A percentile compares a stretch with the other conserved stretches of the same genome.
Evolutionary conservation across 2,888 invertebrate genomes (phyloP).

Genomic region (Netelia virgata): DNA sequence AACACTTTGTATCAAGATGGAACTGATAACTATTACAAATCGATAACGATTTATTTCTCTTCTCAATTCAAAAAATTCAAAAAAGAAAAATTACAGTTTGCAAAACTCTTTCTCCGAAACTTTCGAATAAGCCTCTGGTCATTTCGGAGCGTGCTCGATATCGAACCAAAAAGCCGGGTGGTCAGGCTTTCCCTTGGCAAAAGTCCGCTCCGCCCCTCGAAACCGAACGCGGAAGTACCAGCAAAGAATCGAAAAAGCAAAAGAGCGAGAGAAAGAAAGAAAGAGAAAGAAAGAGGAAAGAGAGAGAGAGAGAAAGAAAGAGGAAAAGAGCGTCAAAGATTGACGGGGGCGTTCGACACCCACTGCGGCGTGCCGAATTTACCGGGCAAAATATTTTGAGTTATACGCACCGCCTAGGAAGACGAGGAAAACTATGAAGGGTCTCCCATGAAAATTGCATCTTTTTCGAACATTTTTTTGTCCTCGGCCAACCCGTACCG

Average conservation of each 20-base stretch:
- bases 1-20: too few relatives aligned
- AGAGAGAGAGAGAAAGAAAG: constrained; percentile 16
- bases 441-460: constrained; percentile 74
- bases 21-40: not conserved
- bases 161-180: constrained; percentile 48
- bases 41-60: not conserved
- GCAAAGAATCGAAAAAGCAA: constrained; percentile 25
- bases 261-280: not conserved
- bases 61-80: not conserved
- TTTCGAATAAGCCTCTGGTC: not conserved
- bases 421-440: constrained; percentile 52
- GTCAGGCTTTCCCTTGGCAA: constrained; percentile 19
- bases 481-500: constrained; percentile 46
- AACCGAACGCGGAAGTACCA: constrained; percentile 58
- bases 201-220: constrained; percentile 34
- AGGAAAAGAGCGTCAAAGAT: constrained; percentile 41
- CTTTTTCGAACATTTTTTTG: constrained; percentile 70
- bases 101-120: not conserved
- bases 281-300: constrained; percentile 7
- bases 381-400: constrained; percentile 77
- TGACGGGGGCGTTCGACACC: constrained; percentile 51
- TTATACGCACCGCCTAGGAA: constrained; percentile 10
- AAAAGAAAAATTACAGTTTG: not conserved
- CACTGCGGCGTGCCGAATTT: constrained; percentile 73
- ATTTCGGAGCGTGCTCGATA: constrained; percentile 21